Percentiles rank a stretch among this genome's conserved stretches.
Evolutionary conservation across 2,113 vertebrate species (phyloP).

Genomic region (Bambusicola thoracicus): DNA sequence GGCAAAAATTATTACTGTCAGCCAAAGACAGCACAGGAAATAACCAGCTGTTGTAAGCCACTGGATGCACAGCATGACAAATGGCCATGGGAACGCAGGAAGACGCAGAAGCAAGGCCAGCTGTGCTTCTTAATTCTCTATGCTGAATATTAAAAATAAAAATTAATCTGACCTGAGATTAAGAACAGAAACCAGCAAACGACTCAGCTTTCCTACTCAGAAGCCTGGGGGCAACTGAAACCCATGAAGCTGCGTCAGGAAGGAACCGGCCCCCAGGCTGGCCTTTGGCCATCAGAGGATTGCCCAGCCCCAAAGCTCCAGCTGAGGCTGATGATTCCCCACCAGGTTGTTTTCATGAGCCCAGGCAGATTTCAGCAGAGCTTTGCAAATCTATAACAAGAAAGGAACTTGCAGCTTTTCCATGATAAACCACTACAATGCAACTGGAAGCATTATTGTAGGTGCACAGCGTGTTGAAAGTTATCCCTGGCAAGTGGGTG

Average conservation of each 20-base stretch:
- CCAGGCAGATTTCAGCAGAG: background rate
- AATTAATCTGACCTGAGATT: background rate
- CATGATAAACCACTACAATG: background rate
- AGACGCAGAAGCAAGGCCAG: conserved; percentile 28
- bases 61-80: background rate
- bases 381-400: background rate
- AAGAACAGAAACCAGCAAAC: background rate
- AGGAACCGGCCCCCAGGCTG: background rate
- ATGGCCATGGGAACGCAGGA: conserved; percentile 39
- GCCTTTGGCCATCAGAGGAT: background rate
- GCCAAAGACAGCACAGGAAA: background rate
- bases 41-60: conserved; percentile 54
- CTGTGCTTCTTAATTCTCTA: conserved; percentile 42
- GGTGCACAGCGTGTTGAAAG: accelerated
- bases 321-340: background rate
- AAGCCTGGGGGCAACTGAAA: background rate
- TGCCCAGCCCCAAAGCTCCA: background rate
- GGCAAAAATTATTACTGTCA: conserved; percentile 29
- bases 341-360: background rate
- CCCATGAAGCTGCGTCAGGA: background rate
- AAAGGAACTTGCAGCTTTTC: background rate
- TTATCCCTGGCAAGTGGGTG: background rate
- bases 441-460: background rate
- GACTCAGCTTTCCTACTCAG: background rate
- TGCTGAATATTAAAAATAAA: conserved; percentile 1